phyloP scores from a whole-genome alignment of 2,113 vertebrate genomes.

The Leucoraja erinaceus region DNA sequence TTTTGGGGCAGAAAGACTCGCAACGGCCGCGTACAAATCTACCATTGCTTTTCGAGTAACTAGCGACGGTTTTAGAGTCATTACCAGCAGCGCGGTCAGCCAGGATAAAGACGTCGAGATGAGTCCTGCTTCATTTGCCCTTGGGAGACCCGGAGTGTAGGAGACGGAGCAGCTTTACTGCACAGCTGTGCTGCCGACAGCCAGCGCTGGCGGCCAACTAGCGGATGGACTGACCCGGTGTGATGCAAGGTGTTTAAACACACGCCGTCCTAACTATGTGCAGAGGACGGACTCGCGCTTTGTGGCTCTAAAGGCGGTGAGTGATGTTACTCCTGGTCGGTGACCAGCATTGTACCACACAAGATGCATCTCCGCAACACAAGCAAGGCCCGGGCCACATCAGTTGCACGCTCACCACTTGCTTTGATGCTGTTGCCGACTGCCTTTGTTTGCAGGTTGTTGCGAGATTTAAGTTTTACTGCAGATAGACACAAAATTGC shows the following conservation, averaged over 20 bases:
- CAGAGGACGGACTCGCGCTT: no score
- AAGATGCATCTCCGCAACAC: not conserved
- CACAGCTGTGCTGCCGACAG: not conserved
- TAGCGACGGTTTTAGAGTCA: not conserved
- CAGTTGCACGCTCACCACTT: not conserved
- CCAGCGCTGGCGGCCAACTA: not conserved
- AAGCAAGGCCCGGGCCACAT: not conserved
- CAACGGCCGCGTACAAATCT: not conserved
- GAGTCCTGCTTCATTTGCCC: not conserved
- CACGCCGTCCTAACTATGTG: not conserved
- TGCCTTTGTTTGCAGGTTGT: not conserved
- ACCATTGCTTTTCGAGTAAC: not conserved
- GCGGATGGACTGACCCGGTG: not conserved
- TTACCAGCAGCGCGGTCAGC: not conserved
- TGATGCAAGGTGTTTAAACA: not conserved
- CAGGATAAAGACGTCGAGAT: not conserved
- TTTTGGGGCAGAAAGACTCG: not conserved
- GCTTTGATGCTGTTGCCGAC: not conserved
- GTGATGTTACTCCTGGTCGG: not conserved
- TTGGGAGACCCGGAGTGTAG: not conserved
- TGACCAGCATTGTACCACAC: not conserved
- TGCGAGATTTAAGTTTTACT: not conserved
- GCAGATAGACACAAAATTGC: no score
- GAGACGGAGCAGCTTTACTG: not conserved
- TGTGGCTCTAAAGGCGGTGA: not conserved